Evolutionary conservation across 1,140 invertebrate species (phyloP), one percentile per base, ranked within the genome.

Genomic region (Theocolax elegans): DNA sequence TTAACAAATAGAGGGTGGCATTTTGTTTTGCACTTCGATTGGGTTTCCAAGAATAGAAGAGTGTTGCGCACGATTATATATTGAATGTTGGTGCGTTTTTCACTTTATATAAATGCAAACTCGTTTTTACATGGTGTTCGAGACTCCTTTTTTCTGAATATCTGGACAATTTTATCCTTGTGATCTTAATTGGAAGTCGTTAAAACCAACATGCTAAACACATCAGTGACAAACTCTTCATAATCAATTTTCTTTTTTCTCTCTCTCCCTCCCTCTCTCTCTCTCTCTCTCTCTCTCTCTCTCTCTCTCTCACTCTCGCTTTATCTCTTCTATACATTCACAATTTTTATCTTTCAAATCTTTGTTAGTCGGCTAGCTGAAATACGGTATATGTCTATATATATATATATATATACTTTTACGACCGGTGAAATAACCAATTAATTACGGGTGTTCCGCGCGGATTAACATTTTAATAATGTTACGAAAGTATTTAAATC

Each of bases 171-270:
- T 49, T 67, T 67, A 67, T 67, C 54, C 46, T 49, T 40, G 21
- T 27, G 27, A 67, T 67, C 66, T 67, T 67, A 67, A 67, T 67
- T 67, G 44, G 54, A 38, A 13, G 21, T 51, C 66, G 54, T 67
- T 67, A 67, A 46, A 51, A 21, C 1, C 12, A 29, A 60, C 54
- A 59, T 67, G 19, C 21, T 67, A 59, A 59, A 60, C 40, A 67
- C 23, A 15, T 40, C 13, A 51, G 19, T 59, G 51, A 66, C 64
- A 46, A 66, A 66, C 40, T 35, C 27, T 66, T 44, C 19, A 44
- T 66, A 56, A 66, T 65, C 46, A 65, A 65, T 53, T 65, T 54
- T 54, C 54, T 44, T 13, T 53, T n/a, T n/a, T n/a, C n/a, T n/a
- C n/a, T n/a, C n/a, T n/a, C n/a, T n/a, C n/a, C n/a, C n/a, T n/a